phyloP scores from a whole-genome alignment of 1,140 invertebrate species.

The Stegodyphus dumicola region DNA sequence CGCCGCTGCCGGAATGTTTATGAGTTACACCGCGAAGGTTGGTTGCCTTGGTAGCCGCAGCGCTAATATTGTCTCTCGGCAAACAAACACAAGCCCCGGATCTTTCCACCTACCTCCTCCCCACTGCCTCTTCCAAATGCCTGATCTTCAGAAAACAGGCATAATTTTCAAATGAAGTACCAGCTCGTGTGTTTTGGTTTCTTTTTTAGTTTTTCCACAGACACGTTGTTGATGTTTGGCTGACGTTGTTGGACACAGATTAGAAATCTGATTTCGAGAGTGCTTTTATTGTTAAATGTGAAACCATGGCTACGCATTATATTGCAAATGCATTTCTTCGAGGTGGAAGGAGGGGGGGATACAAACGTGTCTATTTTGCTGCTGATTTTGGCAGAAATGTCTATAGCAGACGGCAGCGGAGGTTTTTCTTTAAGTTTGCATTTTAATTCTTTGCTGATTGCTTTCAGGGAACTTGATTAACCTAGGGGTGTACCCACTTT shows the following conservation, averaged over 20 bases:
- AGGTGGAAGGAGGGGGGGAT: too few species aligned
- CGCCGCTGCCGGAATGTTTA: constrained; percentile 21
- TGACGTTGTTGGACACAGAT: not conserved
- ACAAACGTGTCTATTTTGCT: too few species aligned
- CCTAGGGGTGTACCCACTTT: too few species aligned
- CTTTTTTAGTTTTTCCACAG: not conserved
- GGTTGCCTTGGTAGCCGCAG: constrained; percentile 18
- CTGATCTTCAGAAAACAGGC: not conserved
- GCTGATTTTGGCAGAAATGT: too few species aligned
- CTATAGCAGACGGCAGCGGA: too few species aligned
- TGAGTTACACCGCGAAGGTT: not conserved
- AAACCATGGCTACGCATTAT: constrained; percentile 26
- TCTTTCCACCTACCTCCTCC: not conserved
- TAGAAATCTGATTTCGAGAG: not conserved
- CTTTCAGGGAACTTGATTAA: too few species aligned
- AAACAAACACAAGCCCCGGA: constrained; percentile 11
- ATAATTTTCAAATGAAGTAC: constrained; percentile 1
- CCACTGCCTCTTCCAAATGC: not conserved
- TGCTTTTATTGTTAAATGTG: constrained; percentile 1
- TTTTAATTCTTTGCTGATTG: too few species aligned
- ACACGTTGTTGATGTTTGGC: not conserved
- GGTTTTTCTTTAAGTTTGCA: too few species aligned
- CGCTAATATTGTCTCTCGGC: constrained; percentile 19
- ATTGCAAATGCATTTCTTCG: too few species aligned
- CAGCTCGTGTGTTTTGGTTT: not conserved